A percentile compares a stretch with the other conserved stretches of the same genome.
Evolutionary conservation across 2,797 vertebrate genomes (phyloP).

Genomic region (Philypnodon macrostomus): DNA sequence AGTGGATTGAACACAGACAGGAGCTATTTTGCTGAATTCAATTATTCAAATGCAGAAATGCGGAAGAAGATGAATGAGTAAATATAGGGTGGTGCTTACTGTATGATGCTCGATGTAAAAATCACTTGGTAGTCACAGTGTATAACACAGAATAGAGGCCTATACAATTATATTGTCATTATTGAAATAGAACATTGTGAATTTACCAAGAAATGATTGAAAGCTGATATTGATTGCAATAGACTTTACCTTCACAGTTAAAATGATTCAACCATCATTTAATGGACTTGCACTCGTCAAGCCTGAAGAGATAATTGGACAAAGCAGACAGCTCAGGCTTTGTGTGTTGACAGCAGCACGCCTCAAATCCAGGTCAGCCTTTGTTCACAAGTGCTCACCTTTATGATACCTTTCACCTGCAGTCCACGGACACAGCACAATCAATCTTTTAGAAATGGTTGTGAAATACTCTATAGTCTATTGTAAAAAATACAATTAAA

Average conservation of each 20-base stretch:
- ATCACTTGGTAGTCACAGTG: too few relatives aligned
- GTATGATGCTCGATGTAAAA: too few relatives aligned
- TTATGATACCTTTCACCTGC: conserved; percentile 5
- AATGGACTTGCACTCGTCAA: conserved; percentile 19
- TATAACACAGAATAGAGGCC: too few relatives aligned
- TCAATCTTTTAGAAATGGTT: background rate
- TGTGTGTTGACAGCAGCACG: conserved; percentile 33
- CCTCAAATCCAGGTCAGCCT: conserved; percentile 33
- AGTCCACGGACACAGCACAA: background rate
- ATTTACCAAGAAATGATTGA: conserved; percentile 12
- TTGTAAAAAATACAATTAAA: background rate
- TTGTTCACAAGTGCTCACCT: conserved; percentile 17
- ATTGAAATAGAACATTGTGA: background rate
- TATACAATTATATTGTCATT: too few relatives aligned
- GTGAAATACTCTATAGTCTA: background rate
- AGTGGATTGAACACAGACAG: conserved; percentile 25
- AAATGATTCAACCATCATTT: conserved; percentile 21
- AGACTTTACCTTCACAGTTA: conserved; percentile 19
- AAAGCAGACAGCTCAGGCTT: conserved; percentile 15
- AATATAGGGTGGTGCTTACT: too few relatives aligned
- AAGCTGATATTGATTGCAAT: conserved; percentile 16
- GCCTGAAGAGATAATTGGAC: conserved; percentile 42
- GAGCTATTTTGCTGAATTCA: too few relatives aligned
- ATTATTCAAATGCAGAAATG: too few relatives aligned
- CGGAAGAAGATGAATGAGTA: too few relatives aligned